Base-by-base conservation (phyloP, 2,797 vertebrate genomes). In the Micrastur ruficollis region DNA sequence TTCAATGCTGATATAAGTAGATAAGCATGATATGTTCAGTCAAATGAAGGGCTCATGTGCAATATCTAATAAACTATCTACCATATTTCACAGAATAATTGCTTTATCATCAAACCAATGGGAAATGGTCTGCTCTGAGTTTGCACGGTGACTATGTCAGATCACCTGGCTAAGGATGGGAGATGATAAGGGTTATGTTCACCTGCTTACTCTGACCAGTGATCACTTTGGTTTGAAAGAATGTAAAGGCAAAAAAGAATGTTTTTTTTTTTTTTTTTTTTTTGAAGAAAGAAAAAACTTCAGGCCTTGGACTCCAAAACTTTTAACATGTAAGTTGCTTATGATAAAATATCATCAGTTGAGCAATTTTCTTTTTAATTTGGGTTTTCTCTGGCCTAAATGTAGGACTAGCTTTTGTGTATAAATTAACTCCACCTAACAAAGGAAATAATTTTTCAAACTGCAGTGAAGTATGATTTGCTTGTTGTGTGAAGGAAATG, bases 101-200 rank as follows among this genome's bases (percentile, higher is more conserved):
- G 97, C 73, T 97, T 97, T 80, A 67, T 96, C 86, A 98, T 98
- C 80, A 98, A 97, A 76, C 98, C 98, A 21, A 86, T 97, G 97
- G 98, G 98, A 84, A 98, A 98, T 42, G 95, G 94, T 56, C 90
- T 98, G 42, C 93, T 98, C 29, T 98, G 97, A 31, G 92, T 98
- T 89, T 98, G 94, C n/a, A 88, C 85, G 6, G 95, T 97, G 46
- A 91, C 96, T 15, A 5, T 65, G 5, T 22, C 96, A 14, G 93
- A 97, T 67, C 82, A 97, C 9, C 34, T 93, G 44, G 73, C 96
- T 91, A 84, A 94, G 58, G 98, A 98, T 98, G 56, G 98, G 98
- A 56, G 98, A 98, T 74, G 96, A 98, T 42, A 98, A 96, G 16
- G 98, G 98, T 66, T 98, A 95, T 66, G 96, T 98, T 70, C 97